Percentiles rank a stretch among this genome's conserved stretches.
phyloP scores from a whole-genome alignment of 2,113 vertebrate genomes.

The Andinoacara biseriatus region DNA sequence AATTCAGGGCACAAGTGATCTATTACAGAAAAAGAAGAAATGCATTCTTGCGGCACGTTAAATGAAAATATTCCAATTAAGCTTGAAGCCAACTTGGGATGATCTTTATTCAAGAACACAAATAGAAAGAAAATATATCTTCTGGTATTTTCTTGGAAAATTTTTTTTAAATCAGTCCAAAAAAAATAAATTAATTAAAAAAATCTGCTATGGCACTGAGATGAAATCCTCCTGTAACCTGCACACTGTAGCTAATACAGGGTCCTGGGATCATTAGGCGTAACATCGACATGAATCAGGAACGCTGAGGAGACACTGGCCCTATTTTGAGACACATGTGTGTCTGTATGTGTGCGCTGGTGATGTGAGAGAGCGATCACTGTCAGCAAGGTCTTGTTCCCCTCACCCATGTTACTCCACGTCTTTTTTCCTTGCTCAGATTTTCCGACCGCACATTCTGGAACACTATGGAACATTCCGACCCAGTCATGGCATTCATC shows the following conservation, averaged over 20 bases:
- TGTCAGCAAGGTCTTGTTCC: conserved; percentile 91
- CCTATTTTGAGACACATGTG: not conserved
- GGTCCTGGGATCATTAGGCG: conserved; percentile 14
- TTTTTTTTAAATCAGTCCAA: too few relatives aligned
- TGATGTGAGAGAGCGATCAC: conserved; percentile 11
- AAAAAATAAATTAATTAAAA: not conserved
- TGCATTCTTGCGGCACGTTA: not conserved
- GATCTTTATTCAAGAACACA: too few relatives aligned
- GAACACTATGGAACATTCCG: conserved; percentile 87
- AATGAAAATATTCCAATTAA: not conserved
- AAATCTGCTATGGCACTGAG: conserved; percentile 6
- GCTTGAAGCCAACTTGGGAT: not conserved
- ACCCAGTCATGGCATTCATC: conserved; percentile 86
- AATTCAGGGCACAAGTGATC: not conserved
- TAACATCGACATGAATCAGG: conserved; percentile 37
- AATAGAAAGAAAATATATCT: not conserved
- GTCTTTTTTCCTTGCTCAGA: conserved; percentile 79
- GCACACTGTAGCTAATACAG: not conserved
- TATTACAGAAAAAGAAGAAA: not conserved
- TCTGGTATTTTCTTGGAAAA: not conserved
- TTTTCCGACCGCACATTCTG: conserved; percentile 86
- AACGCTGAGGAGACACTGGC: not conserved
- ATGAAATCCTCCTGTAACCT: not conserved
- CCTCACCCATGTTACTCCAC: conserved; percentile 81
- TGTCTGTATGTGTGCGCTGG: conserved; percentile 4